Base-by-base conservation (phyloP, 2,797 vertebrate species). In the Acipenser ruthenus region DNA sequence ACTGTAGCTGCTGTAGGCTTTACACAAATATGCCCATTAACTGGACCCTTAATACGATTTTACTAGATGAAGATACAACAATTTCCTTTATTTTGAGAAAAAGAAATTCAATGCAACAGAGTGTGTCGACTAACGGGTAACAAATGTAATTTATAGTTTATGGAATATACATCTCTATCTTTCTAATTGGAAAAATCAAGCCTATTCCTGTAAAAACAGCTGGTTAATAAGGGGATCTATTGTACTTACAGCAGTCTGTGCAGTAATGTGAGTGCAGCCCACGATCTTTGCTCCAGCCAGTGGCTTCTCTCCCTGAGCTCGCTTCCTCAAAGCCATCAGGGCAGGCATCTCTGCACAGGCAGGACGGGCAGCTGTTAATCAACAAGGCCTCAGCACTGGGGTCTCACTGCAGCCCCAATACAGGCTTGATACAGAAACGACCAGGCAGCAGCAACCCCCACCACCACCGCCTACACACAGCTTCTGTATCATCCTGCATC, bases 261-360 rank as follows among this genome's bases (percentile, higher is more conserved):
- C 96, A 0, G 96, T 99, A 73, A 99, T 98, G 84, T 99, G 96
- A 1, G 96, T 99, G 78, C 96, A 99, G 71, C 96, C 96, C 82
- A 99, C 96, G 68, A 99, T 95, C 83, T 98, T 98, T 80, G 96
- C 96, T 74, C 96, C 96, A 0, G 96, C 93, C 68, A 99, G 81
- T 0, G 96, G 96, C 66, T 99, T 99, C 85, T 99, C 96, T 70
- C 96, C 96, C 84, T 99, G 96, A 56, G 96, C 96, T 83, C 96
- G 88, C 87, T 99, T 98, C 84, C 96, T 93, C 78, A 99, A 75
- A 68, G 96, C 95, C 96, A 99, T 99, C 78, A 99, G 88, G 0
- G 96, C 96, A 0, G 96, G 96, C 96, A 98, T 99, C 80, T 98
- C 96, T 99, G 84, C 9, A 75, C 63, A 55, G 8, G 11, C 10